phyloP scores from a whole-genome alignment of 2,113 vertebrate species.

The Hippocampus barbouri region DNA sequence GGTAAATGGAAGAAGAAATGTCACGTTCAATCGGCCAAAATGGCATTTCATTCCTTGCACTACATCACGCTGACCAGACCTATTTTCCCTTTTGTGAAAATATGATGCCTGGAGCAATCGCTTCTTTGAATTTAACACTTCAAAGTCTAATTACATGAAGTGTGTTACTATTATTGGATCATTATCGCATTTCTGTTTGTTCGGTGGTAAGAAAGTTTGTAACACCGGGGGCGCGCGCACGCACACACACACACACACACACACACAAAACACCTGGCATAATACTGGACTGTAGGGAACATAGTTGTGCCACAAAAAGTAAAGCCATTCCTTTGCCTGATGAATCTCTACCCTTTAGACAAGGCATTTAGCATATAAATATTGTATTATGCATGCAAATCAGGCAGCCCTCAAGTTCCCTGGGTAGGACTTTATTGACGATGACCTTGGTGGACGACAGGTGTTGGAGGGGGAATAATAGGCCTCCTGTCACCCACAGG shows the following conservation, averaged over 20 bases:
- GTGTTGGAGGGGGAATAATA: constrained; percentile 63
- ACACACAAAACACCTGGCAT: neutral
- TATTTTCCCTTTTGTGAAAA: constrained; percentile 37
- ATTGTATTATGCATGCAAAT: constrained; percentile 63
- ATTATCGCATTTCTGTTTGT: neutral
- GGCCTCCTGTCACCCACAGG: constrained; percentile 54
- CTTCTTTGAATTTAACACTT: constrained; percentile 36
- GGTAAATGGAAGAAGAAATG: constrained; percentile 41
- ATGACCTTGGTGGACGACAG: constrained; percentile 68
- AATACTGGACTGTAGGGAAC: constrained; percentile 7
- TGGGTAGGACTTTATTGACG: constrained; percentile 31
- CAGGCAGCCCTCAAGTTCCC: constrained; percentile 28
- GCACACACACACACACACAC: too few relatives aligned
- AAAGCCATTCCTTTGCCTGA: constrained; percentile 20
- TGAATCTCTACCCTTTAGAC: constrained; percentile 47
- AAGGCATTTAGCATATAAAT: constrained; percentile 52
- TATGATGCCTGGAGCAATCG: constrained; percentile 34
- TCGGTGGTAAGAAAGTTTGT: constrained; percentile 1
- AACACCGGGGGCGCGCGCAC: too few relatives aligned
- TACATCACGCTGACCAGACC: constrained; percentile 36
- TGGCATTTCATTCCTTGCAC: constrained; percentile 52
- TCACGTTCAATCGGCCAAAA: constrained; percentile 50
- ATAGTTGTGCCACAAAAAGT: constrained; percentile 7
- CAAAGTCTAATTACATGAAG: constrained; percentile 8
- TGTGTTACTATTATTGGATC: neutral